Conservation (phyloP, 1,140 invertebrate species). For the Cyclargus thomasi region DNA sequence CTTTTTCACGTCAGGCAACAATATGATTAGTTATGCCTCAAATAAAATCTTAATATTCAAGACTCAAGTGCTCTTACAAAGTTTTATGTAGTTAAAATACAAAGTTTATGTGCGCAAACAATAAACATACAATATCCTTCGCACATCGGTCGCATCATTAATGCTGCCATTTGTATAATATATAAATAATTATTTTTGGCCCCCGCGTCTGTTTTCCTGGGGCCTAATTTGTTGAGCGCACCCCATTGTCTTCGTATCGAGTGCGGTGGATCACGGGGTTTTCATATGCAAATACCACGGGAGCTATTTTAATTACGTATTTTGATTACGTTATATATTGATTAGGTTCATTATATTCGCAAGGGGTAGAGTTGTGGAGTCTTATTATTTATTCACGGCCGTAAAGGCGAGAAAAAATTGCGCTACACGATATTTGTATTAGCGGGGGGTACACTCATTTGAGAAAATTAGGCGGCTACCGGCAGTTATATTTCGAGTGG, state of each 20-base stretch:
- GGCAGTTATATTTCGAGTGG: neutral
- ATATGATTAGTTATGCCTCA: too few relatives aligned
- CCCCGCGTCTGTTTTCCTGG: conserved; percentile 31
- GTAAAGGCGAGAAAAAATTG: neutral
- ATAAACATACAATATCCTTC: neutral
- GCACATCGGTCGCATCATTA: neutral
- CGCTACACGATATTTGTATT: neutral
- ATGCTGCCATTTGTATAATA: neutral
- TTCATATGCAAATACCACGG: conserved; percentile 64
- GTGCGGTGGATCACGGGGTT: conserved; percentile 36
- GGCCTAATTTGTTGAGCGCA: conserved; percentile 38
- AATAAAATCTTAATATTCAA: too few relatives aligned
- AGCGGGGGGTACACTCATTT: neutral
- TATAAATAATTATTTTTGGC: conserved; percentile 3
- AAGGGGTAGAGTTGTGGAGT: conserved; percentile 16
- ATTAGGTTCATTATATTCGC: conserved; percentile 41
- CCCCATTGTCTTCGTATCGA: conserved; percentile 41
- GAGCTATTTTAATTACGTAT: conserved; percentile 59
- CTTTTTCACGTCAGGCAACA: too few relatives aligned
- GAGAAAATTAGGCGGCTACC: neutral
- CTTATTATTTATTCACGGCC: conserved; percentile 34
- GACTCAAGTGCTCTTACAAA: too few relatives aligned
- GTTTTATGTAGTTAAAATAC: neutral
- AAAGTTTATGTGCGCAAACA: neutral
- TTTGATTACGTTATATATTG: conserved; percentile 64